Percentiles rank a stretch among this genome's conserved stretches.
Evolutionary conservation across 2,113 vertebrate genomes (phyloP).

Genomic region (Odocoileus virginianus): DNA sequence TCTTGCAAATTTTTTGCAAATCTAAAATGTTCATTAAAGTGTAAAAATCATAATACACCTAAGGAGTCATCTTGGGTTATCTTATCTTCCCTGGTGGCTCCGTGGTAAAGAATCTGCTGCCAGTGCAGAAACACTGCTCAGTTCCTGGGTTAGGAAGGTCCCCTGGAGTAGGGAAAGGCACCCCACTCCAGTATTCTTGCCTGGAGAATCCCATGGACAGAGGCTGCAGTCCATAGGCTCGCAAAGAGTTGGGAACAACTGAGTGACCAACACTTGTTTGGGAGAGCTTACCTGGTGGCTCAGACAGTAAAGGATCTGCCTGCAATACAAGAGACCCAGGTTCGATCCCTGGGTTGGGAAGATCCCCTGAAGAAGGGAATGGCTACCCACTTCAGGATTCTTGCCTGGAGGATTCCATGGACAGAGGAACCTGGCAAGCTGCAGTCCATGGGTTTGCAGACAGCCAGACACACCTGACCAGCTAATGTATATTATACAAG

Average conservation of each 20-base stretch:
- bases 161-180: not conserved
- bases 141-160: not conserved
- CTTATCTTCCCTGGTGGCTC: not conserved
- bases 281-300: not conserved
- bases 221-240: not conserved
- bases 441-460: not conserved
- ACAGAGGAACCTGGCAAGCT: not conserved
- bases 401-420: not conserved
- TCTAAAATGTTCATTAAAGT: not conserved
- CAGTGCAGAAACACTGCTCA: accelerated
- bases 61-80: not conserved
- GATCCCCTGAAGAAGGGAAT: not conserved
- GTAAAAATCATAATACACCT: not conserved
- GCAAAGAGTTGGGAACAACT: not conserved
- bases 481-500: not conserved
- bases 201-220: not conserved
- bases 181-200: not conserved
- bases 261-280: not conserved
- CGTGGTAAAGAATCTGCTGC: not conserved
- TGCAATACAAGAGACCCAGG: not conserved
- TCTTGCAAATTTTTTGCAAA: not conserved
- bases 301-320: not conserved
- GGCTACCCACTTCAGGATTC: not conserved
- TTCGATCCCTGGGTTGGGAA: not conserved
- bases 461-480: not conserved